Evolutionary conservation across 2,113 vertebrate species (phyloP).

Genomic region (Pollachius pollachius): DNA sequence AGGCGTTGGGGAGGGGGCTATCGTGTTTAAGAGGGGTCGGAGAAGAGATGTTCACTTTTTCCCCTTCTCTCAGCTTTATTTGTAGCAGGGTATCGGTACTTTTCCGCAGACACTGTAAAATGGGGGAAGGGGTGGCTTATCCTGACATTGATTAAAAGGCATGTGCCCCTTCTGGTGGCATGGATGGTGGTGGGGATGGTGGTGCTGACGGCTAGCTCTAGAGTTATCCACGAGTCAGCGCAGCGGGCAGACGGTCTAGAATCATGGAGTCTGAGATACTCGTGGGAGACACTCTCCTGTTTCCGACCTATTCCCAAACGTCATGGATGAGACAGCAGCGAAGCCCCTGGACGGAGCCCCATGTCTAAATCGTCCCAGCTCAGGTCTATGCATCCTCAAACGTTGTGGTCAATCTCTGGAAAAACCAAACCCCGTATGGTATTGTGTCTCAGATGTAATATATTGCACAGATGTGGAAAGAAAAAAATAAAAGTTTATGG

Average conservation of each 20-base stretch:
- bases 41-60: conserved; percentile 44
- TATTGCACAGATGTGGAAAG: conserved; percentile 28
- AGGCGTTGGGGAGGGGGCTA: conserved; percentile 21
- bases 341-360: background rate
- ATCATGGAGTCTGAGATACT: conserved; percentile 59
- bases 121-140: conserved; percentile 28
- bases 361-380: background rate
- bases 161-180: conserved; percentile 11
- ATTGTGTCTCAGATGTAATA: conserved; percentile 19
- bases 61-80: conserved; percentile 59
- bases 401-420: conserved; percentile 8
- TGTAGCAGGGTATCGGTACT: conserved; percentile 52
- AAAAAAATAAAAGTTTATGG: conserved; percentile 44
- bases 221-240: conserved; percentile 67
- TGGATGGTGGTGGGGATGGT: no score
- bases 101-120: conserved; percentile 57
- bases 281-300: conserved; percentile 23
- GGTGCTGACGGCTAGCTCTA: conserved; percentile 40
- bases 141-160: conserved; percentile 49
- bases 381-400: background rate
- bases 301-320: background rate
- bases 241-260: conserved; percentile 35
- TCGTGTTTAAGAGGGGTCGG: conserved; percentile 18
- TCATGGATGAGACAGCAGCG: conserved; percentile 29
- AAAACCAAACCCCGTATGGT: conserved; percentile 2